A percentile compares a stretch with the other conserved stretches of the same genome.
Conservation (phyloP, 2,888 invertebrate species). For the Eilema sororculum region DNA sequence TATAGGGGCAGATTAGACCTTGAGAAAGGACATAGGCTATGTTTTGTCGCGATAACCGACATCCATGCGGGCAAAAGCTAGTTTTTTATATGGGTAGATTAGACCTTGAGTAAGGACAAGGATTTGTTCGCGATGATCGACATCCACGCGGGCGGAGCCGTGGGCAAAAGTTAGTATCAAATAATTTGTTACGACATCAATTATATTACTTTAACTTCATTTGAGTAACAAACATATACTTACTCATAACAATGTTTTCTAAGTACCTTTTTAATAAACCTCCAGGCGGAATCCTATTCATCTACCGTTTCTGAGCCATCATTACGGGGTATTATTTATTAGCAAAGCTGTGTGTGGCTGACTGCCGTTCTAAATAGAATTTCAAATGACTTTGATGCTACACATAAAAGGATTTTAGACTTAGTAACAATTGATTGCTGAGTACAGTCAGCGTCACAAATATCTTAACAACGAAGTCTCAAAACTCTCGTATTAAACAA, state of each 20-base stretch:
- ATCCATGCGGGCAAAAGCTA: too few species aligned
- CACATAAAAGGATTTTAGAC: conserved; percentile 37
- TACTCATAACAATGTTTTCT: neutral
- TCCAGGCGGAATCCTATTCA: conserved; percentile 25
- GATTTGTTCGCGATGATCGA: too few species aligned
- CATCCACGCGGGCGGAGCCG: too few species aligned
- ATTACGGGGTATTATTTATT: conserved; percentile 54
- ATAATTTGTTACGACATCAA: neutral
- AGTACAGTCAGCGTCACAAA: too few species aligned
- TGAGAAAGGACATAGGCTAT: too few species aligned
- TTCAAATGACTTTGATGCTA: conserved; percentile 47
- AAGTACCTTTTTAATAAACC: conserved; percentile 18
- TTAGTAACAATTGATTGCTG: neutral
- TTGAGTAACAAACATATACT: neutral
- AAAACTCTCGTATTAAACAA: too few species aligned
- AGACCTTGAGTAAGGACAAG: too few species aligned
- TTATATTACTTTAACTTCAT: neutral
- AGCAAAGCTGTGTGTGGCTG: conserved; percentile 29
- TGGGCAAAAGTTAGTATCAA: neutral
- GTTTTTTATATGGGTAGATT: too few species aligned
- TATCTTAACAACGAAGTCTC: too few species aligned
- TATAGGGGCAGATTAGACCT: too few species aligned
- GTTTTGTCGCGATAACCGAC: too few species aligned
- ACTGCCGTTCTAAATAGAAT: conserved; percentile 53
- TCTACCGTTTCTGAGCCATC: conserved; percentile 25